These are phyloP conservation scores for Lophius americanus DNA, from an alignment of 2,797 vertebrate genomes.

Conservation along the genomic window DNA sequence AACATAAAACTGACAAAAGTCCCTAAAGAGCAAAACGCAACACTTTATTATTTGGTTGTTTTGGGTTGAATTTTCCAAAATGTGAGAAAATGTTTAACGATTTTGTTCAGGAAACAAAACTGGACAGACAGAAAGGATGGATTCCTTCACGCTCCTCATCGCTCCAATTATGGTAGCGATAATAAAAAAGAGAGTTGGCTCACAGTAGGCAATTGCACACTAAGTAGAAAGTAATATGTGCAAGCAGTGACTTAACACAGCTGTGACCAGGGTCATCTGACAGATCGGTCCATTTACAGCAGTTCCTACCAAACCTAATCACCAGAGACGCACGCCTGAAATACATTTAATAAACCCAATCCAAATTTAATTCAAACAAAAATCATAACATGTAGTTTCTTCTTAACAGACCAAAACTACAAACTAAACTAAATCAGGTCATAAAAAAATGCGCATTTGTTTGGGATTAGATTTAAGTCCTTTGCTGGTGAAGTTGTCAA, in stretches of 20 bases:
- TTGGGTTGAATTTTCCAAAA: no score
- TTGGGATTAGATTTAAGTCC: slow-evolving; percentile 5
- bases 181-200: no score
- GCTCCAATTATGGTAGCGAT: no score
- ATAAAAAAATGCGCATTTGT: neutral
- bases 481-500: neutral
- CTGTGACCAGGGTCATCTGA: slow-evolving; percentile 1
- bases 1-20: no score
- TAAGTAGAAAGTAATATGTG: neutral
- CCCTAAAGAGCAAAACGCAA: no score
- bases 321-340: neutral
- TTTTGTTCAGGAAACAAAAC: no score
- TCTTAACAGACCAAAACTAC: neutral
- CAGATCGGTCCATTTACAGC: neutral
- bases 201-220: no score
- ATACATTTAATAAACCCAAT: neutral
- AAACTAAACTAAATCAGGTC: neutral
- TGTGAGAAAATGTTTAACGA: no score
- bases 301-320: neutral
- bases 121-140: no score
- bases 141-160: no score
- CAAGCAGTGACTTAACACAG: neutral
- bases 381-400: neutral
- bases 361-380: neutral
- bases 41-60: no score